phyloP scores from a whole-genome alignment of 2,113 vertebrate species.

The Eulacestoma nigropectus region DNA sequence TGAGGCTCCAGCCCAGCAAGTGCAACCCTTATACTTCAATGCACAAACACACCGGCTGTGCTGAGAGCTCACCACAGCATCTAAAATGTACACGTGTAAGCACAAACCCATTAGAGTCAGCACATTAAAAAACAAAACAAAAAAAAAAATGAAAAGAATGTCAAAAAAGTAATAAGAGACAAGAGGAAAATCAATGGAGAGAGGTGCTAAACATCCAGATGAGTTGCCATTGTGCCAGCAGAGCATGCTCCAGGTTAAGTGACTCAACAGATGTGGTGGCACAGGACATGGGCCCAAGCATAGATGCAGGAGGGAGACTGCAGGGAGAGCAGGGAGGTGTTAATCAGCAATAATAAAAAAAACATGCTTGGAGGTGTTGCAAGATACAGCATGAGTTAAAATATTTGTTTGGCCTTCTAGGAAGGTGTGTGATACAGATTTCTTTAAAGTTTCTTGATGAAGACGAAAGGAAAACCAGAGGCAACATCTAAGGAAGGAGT shows the following conservation, averaged over 20 bases:
- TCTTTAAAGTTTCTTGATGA: neutral
- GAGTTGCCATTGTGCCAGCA: fast-evolving
- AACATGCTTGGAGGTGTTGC: neutral
- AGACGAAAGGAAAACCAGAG: neutral
- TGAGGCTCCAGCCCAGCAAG: neutral
- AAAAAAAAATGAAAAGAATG: neutral
- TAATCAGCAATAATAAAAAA: neutral
- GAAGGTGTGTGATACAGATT: neutral
- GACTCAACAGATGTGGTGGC: neutral
- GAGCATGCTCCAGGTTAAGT: neutral
- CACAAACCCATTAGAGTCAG: neutral
- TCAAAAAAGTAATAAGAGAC: neutral
- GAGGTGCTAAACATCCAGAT: neutral
- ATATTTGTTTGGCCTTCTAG: neutral
- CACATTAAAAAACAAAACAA: neutral
- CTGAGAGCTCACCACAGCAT: neutral
- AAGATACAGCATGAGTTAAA: neutral
- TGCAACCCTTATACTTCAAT: neutral
- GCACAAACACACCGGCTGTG: neutral
- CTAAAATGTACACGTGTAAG: neutral
- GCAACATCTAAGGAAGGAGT: neutral
- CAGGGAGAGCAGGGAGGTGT: neutral
- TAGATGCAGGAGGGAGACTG: neutral
- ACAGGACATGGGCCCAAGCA: neutral
- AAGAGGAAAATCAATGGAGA: neutral